Base-by-base conservation (phyloP, 2,113 vertebrate genomes). In the Mormyrus iriodes region DNA sequence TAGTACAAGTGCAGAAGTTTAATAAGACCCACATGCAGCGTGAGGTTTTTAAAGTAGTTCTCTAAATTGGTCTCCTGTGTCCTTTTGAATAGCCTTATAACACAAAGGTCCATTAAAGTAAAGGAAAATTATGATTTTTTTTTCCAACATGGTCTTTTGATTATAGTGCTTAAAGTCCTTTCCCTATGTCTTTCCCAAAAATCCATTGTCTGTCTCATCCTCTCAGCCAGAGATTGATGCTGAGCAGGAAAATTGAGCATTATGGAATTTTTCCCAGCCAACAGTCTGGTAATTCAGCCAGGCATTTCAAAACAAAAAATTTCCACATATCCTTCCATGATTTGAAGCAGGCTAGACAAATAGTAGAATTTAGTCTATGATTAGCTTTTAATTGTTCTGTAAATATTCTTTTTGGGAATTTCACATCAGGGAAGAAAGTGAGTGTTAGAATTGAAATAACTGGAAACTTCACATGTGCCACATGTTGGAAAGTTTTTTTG, bases 291-390 rank as follows among this genome's bases (percentile, higher is more conserved):
- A 91, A 73, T 87, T 10, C 55, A 58, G 79, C n/a, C 73, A 92
- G 87, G n/a, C 92, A 88, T 93, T 93, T 91, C 92, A 91, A 91
- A 92, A 90, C 92, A 92, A 95, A 93, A 53, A 91, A 92, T 91
- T 91, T 92, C 92, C 91, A 93, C 61, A 87, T 83, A 83, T 90
- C 87, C 89, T 87, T 90, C 90, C 86, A 91, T 92, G 91, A 92
- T 94, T 92, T 89, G 90, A 91, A 91, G 90, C 90, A 94, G 90
- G 85, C 90, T 92, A 92, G 92, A 93, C 92, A 93, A 94, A 93
- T n/a, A 92, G 93, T n/a, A n/a, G 90, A 90, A 89, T 91, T 94
- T 93, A 88, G 89, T 91, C 83, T 90, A 87, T 92, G 90, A 94
- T 93, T 92, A 88, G 87, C 88, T 86, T 93, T 92, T 91, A 92